Evolutionary conservation across 2,888 invertebrate species (phyloP).

Genomic region (Dryocosmus kuriphilus): DNA sequence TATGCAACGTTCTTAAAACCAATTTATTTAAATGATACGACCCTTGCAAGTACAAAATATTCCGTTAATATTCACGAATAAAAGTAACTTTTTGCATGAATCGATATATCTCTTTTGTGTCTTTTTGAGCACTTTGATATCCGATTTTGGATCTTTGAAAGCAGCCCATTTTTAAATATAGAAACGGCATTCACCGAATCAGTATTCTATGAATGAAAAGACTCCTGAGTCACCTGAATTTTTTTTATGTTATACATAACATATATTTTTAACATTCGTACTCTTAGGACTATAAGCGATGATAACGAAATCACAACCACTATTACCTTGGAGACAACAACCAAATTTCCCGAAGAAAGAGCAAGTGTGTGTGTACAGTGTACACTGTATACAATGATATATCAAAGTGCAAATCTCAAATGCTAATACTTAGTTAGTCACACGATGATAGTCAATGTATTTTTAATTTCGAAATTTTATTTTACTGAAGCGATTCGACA

Average conservation of each 20-base stretch:
- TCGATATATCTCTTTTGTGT: neutral
- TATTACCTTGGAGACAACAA: slow-evolving; percentile 1
- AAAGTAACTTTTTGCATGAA: neutral
- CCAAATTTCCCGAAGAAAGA: neutral
- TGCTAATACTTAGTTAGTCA: slow-evolving; percentile 10
- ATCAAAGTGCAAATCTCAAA: neutral
- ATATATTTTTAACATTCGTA: neutral
- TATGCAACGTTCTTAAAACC: too few species aligned
- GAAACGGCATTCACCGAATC: neutral
- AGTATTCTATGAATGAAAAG: neutral
- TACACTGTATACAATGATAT: neutral
- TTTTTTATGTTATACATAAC: neutral
- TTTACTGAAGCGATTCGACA: neutral
- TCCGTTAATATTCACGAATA: too few species aligned
- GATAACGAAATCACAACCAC: slow-evolving; percentile 14
- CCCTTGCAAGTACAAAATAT: too few species aligned
- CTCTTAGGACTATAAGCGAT: neutral
- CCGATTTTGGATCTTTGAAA: neutral
- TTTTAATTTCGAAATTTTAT: neutral
- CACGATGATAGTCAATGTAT: neutral
- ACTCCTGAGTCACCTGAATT: neutral
- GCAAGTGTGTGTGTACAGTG: neutral
- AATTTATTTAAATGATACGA: too few species aligned
- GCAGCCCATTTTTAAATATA: neutral
- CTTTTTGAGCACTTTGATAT: neutral